These are phyloP conservation scores for Nothobranchius kuhntae DNA, from an alignment of 2,113 vertebrate species.

Conservation along the genomic window DNA sequence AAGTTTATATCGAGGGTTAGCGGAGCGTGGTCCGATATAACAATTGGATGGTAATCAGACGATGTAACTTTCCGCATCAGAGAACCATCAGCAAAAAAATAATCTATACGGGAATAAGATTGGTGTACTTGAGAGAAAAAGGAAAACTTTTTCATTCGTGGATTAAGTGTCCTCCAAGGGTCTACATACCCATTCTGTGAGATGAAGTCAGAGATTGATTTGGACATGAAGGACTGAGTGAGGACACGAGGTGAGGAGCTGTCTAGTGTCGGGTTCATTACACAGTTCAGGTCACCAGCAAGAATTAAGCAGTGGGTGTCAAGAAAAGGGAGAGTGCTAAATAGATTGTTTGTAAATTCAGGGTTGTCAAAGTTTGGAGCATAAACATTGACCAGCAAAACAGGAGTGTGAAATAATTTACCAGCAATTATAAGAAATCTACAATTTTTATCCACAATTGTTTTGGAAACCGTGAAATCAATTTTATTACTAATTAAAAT, in stretches of 20 bases:
- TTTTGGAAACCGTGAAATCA: neutral
- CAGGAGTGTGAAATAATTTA: no score
- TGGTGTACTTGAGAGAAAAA: slow-evolving; percentile 5
- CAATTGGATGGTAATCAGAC: neutral
- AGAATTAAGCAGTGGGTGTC: neutral
- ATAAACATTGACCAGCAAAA: no score
- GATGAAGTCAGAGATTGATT: neutral
- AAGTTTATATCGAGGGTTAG: no score
- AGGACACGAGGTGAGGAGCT: neutral
- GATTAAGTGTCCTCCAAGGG: neutral
- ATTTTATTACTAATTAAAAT: neutral
- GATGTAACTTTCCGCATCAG: neutral
- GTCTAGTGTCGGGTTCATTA: neutral
- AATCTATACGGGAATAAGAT: slow-evolving; percentile 3
- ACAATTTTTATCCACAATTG: neutral
- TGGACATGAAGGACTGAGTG: neutral
- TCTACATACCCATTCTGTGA: neutral
- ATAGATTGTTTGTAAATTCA: neutral
- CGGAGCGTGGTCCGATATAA: neutral
- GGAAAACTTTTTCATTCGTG: neutral
- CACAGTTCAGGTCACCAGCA: neutral
- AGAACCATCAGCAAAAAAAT: neutral
- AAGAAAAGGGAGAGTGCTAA: neutral
- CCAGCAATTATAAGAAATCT: neutral
- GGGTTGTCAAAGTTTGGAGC: no score